phyloP scores from a whole-genome alignment of 2,113 vertebrate species.

The Rhinolophus ferrumequinum region DNA sequence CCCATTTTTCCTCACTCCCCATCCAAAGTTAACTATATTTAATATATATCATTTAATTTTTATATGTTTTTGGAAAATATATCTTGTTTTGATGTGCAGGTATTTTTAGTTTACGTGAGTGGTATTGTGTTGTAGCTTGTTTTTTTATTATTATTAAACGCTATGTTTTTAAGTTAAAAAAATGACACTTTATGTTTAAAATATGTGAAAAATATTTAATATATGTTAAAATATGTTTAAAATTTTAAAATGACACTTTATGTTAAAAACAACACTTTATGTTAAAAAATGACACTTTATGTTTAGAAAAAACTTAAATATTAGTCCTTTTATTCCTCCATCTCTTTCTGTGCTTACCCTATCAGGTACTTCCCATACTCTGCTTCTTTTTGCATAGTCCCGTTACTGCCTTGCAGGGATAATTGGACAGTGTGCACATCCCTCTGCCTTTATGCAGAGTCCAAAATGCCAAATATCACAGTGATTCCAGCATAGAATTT shows the following conservation, averaged over 20 bases:
- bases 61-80: too few relatives aligned
- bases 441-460: background rate
- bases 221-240: too few relatives aligned
- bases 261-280: too few relatives aligned
- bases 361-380: background rate
- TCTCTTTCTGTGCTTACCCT: background rate
- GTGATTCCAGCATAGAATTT: background rate
- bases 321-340: background rate
- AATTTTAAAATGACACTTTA: too few relatives aligned
- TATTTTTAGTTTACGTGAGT: too few relatives aligned
- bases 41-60: too few relatives aligned
- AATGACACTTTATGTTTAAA: background rate
- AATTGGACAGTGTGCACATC: background rate
- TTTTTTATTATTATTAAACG: too few relatives aligned
- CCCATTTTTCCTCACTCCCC: too few relatives aligned
- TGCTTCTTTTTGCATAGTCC: background rate
- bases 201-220: background rate
- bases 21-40: too few relatives aligned
- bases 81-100: too few relatives aligned
- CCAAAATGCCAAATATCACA: constrained; percentile 8
- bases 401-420: background rate
- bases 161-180: too few relatives aligned
- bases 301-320: background rate
- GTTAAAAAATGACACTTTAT: background rate
- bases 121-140: too few relatives aligned